Evolutionary conservation across 2,113 vertebrate genomes (phyloP), one percentile per base, ranked within the genome.

Genomic region (Corythornis vintsioides): DNA sequence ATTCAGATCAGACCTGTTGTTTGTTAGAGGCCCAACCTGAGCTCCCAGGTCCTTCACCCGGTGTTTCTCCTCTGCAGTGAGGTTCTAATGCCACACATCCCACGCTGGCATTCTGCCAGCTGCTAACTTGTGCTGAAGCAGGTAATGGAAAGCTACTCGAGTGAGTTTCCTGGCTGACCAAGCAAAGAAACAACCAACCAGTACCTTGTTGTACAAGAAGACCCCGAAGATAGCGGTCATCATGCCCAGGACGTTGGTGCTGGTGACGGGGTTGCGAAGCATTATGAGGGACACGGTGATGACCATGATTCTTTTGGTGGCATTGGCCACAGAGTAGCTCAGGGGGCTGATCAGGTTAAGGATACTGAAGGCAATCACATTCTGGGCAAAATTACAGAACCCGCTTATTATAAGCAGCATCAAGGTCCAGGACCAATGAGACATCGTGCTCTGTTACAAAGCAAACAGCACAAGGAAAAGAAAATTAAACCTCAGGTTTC

Each of bases 341-440:
- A 99, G 98, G 0, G 99, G 99, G 89, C 99, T 99, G 96, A 99
- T 98, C 48, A 99, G 96, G 96, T 98, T 99, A 6, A 99, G 98
- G 38, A 99, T 98, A 35, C 99, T 99, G 97, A 99, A 99, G 83
- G 99, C 99, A 15, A 99, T 99, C 72, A 99, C 98, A 0, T 99
- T 99, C 97, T 99, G 99, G 47, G 99, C 99, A 38, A 99, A 99
- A 96, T 99, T 99, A 94, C 99, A 99, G 97, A 99, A 98, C 10
- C 99, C 99, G 5, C 99, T 99, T 96, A 99, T 97, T 28, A 99
- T 96, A 16, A 99, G 97, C 48, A 99, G 98, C 95, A 99, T 74
- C 11, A 99, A 92, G 1, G 98, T 99, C 92, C 99, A 97, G 16
- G 98, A 96, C 98, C 98, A 98, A n/a, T 96, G 98, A 6, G 98